Base-by-base conservation (phyloP, 2,113 vertebrate genomes). In the Grammomys surdaster region DNA sequence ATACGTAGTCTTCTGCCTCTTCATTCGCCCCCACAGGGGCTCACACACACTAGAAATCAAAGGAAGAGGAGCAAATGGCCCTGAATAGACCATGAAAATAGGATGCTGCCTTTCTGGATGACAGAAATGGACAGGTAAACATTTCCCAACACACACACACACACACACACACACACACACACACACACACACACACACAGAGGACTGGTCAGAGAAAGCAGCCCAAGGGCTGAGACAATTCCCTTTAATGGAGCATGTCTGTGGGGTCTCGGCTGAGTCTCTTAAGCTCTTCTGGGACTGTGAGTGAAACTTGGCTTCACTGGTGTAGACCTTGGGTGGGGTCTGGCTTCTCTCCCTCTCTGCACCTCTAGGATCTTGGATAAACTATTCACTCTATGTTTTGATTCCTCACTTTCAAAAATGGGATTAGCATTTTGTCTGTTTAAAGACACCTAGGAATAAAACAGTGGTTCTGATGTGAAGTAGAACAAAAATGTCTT, bases 21-120 rank as follows among this genome's bases (percentile, higher is more conserved):
- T 76, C 60, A 48, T 19, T 82, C 46, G 10, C 10, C 56, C 5
- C 54, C 14, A 63, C 31, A 26, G 70, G 28, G 16, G 24, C 43
- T 96, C 67, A 76, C 17, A 72, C 16, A 46, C 92, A 11, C 33
- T 56, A 84, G 24, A 87, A 89, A 89, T 40, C 72, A 81, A 93
- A 80, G 2, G 9, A 46, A 31, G 91, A 92, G n/a, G 56, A 80
- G 51, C 10, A 51, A 70, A 67, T 84, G n/a, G 7, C 13, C 10
- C 48, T 48, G 13, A 51, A 67, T 11, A 33, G 3, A 4, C 58
- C 43, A 20, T 0, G 26, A 81, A 60, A 90, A 81, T 76, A 43
- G 46, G 69, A 31, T 86, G 5, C 12, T n/a, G 82, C 12, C 33
- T 87, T 58, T 81, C 72, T 81, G 73, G 36, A 40, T 67, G 46